A percentile compares a stretch with the other conserved stretches of the same genome.
These are phyloP conservation scores for Clamator glandarius DNA, from an alignment of 2,797 vertebrate species.

Conservation along the genomic window DNA sequence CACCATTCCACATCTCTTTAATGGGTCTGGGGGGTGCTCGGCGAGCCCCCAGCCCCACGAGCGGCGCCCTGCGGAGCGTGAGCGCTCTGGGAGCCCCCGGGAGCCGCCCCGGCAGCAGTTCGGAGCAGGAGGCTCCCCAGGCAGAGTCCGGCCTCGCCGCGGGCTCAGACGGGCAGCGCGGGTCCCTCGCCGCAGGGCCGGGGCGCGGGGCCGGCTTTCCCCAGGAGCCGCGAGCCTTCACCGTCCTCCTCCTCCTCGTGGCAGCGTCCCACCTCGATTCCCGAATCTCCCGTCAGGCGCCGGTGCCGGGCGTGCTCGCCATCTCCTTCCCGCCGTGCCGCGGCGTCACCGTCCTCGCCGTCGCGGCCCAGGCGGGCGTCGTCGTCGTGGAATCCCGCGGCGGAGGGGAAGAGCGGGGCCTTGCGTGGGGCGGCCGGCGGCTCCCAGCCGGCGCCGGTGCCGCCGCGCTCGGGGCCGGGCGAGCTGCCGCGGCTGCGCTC, in stretches of 20 bases:
- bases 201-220: background rate
- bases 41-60: too few species aligned
- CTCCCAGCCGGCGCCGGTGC: conserved; percentile 40
- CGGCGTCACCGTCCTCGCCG: conserved; percentile 83
- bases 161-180: background rate
- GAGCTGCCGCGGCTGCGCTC: conserved; percentile 78
- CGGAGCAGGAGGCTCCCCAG: background rate
- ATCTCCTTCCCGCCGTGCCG: too few species aligned
- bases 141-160: background rate
- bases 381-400: too few species aligned
- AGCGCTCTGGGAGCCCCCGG: too few species aligned
- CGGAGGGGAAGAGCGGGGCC: too few species aligned
- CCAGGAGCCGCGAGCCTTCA: conserved; percentile 50
- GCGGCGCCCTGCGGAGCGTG: too few species aligned
- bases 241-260: conserved; percentile 78
- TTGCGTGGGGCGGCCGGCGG: background rate
- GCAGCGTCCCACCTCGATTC: conserved; percentile 89
- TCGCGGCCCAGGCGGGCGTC: too few species aligned
- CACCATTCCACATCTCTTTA: too few species aligned
- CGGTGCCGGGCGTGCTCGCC: conserved; percentile 83
- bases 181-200: too few species aligned
- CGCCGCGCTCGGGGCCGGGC: too few species aligned
- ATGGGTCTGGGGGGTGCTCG: too few species aligned
- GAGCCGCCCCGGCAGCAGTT: background rate
- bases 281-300: conserved; percentile 88